Evolutionary conservation across 30 jellyfish, hydroid and myxozoan genomes (phyloP).

Genomic region (Sanderia malayensis): DNA sequence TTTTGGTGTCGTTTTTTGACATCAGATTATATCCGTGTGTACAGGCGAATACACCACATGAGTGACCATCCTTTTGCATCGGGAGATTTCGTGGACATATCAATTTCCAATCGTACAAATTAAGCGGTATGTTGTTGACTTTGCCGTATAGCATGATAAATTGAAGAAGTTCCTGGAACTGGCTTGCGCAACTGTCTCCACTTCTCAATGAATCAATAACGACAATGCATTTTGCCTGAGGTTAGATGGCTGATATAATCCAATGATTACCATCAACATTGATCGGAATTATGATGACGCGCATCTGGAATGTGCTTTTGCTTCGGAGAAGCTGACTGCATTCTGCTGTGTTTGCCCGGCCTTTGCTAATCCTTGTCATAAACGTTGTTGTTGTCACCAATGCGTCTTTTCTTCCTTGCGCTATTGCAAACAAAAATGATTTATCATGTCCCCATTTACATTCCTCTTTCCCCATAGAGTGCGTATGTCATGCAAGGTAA

Average conservation of each 20-base stretch:
- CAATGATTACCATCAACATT: slow-evolving; percentile 7
- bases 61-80: neutral
- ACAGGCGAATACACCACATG: slow-evolving; percentile 27
- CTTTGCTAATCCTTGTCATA: neutral
- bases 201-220: neutral
- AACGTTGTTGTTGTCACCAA: neutral
- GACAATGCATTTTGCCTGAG: slow-evolving; percentile 12
- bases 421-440: too few relatives aligned
- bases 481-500: neutral
- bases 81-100: neutral
- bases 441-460: neutral
- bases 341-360: neutral
- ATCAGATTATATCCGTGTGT: slow-evolving; percentile 4
- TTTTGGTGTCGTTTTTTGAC: neutral
- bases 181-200: neutral
- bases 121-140: neutral
- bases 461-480: neutral
- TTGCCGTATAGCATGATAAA: neutral
- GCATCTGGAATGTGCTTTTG: too few relatives aligned
- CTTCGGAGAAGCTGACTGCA: neutral
- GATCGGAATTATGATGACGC: neutral
- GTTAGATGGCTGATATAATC: slow-evolving; percentile 11
- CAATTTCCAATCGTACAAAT: neutral
- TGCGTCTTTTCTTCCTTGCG: neutral
- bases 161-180: neutral